These are phyloP conservation scores for Homarus americanus DNA, from an alignment of 1,140 invertebrate genomes.

Conservation along the genomic window DNA sequence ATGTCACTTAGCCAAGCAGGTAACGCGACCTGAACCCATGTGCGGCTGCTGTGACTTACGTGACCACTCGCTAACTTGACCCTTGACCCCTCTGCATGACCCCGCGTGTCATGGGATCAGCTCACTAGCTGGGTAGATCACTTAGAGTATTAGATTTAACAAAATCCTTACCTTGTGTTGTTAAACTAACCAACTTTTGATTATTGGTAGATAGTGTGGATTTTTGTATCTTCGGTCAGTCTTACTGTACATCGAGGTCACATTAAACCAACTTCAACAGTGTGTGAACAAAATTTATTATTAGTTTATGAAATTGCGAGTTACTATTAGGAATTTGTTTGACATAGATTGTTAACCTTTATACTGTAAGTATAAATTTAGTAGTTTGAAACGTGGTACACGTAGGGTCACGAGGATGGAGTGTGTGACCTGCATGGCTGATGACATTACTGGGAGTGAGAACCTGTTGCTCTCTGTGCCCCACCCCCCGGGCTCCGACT, in stretches of 20 bases:
- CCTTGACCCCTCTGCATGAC: constrained; percentile 26
- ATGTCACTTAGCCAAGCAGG: constrained; percentile 98
- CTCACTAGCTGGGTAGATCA: constrained; percentile 25
- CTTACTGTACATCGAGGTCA: too few species aligned
- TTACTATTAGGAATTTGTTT: too few species aligned
- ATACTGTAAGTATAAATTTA: too few species aligned
- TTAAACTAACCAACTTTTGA: constrained; percentile 12
- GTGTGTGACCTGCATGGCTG: constrained; percentile 3
- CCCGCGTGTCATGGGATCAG: constrained; percentile 22
- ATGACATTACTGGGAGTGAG: constrained; percentile 32
- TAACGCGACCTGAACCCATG: constrained; percentile 78
- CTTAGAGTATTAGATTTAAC: constrained; percentile 5
- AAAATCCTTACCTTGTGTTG: constrained; percentile 18
- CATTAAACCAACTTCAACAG: too few species aligned
- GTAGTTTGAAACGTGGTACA: neutral
- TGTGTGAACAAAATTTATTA: too few species aligned
- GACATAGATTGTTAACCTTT: too few species aligned
- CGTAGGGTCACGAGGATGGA: neutral
- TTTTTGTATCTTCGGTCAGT: neutral
- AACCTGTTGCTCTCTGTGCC: constrained; percentile 47
- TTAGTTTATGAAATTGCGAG: too few species aligned
- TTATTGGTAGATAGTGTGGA: constrained; percentile 1
- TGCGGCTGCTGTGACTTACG: constrained; percentile 43
- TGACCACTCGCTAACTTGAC: constrained; percentile 39
- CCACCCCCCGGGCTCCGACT: neutral